Conservation (phyloP, 2,888 invertebrate genomes). For the Zaprionus obscuricornis region DNA sequence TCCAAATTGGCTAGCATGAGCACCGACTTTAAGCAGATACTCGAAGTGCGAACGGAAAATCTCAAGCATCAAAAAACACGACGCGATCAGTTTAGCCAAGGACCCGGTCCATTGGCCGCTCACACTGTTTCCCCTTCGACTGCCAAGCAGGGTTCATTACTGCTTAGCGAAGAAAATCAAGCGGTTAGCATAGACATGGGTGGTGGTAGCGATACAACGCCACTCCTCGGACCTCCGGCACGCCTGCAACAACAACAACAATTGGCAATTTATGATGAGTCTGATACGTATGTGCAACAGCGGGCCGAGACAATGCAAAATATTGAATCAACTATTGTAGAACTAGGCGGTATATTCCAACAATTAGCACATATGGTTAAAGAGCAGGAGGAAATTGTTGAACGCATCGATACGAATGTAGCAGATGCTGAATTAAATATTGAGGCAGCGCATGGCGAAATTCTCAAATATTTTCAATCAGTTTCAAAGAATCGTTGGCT, state of each 20-base stretch:
- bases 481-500: slow-evolving; percentile 99
- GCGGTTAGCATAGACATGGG: slow-evolving; percentile 95
- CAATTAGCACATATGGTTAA: slow-evolving; percentile 97
- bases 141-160: slow-evolving; percentile 82
- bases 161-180: slow-evolving; percentile 86
- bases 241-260: slow-evolving; percentile 85
- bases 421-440: slow-evolving; percentile 98
- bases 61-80: slow-evolving; percentile 97
- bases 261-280: slow-evolving; percentile 91
- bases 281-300: slow-evolving; percentile 94
- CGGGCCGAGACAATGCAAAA: slow-evolving; percentile 99
- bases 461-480: slow-evolving; percentile 98
- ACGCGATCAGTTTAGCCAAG: slow-evolving; percentile 91
- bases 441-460: slow-evolving; percentile 98
- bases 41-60: slow-evolving; percentile 99
- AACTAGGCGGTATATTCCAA: slow-evolving; percentile 98
- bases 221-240: slow-evolving; percentile 83
- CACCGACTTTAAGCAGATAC: slow-evolving; percentile 97
- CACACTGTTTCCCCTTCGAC: slow-evolving; percentile 87
- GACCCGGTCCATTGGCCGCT: slow-evolving; percentile 83
- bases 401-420: slow-evolving; percentile 98
- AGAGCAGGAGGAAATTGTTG: slow-evolving; percentile 95
- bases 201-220: slow-evolving; percentile 81
- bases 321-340: slow-evolving; percentile 99
- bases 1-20: slow-evolving; percentile 98